Percentiles rank a stretch among this genome's conserved stretches.
Conservation (phyloP, 1,140 invertebrate species). For the Aleiodes sp. region DNA sequence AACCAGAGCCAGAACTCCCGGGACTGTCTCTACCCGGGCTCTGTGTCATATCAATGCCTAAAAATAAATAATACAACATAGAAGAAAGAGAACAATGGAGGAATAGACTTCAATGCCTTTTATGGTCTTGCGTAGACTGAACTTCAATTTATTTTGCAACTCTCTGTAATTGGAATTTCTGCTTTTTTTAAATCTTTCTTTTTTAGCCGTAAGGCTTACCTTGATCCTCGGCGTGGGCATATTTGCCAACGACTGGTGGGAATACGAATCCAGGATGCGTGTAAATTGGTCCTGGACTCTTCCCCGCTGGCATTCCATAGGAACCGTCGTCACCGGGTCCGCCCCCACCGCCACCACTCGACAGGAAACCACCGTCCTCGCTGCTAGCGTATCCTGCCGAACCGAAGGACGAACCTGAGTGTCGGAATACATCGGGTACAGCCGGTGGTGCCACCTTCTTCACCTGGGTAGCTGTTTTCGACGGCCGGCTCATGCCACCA, state of each 20-base stretch:
- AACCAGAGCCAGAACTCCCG: slow-evolving; percentile 87
- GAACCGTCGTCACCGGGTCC: slow-evolving; percentile 57
- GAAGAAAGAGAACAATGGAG: background rate
- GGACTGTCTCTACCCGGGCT: slow-evolving; percentile 90
- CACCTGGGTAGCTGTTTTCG: slow-evolving; percentile 77
- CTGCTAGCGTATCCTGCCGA: slow-evolving; percentile 80
- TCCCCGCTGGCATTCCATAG: slow-evolving; percentile 65
- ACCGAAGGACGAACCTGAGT: slow-evolving; percentile 79
- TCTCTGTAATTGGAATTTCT: no score
- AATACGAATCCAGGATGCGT: slow-evolving; percentile 69
- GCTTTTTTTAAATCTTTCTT: background rate
- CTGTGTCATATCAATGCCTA: slow-evolving; percentile 75
- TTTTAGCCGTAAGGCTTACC: slow-evolving; percentile 50
- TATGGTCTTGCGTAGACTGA: slow-evolving; percentile 4
- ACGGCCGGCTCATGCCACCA: slow-evolving; percentile 83
- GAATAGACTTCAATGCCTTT: background rate
- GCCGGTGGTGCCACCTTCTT: slow-evolving; percentile 86
- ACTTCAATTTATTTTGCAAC: no score
- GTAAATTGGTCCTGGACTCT: slow-evolving; percentile 68
- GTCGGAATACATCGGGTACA: slow-evolving; percentile 80
- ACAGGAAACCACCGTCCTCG: slow-evolving; percentile 72
- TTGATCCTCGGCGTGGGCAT: slow-evolving; percentile 71
- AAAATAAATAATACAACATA: background rate
- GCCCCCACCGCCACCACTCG: slow-evolving; percentile 55
- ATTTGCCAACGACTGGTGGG: slow-evolving; percentile 63